Conservation (phyloP, 2,888 invertebrate genomes). For the Seira musarum region DNA sequence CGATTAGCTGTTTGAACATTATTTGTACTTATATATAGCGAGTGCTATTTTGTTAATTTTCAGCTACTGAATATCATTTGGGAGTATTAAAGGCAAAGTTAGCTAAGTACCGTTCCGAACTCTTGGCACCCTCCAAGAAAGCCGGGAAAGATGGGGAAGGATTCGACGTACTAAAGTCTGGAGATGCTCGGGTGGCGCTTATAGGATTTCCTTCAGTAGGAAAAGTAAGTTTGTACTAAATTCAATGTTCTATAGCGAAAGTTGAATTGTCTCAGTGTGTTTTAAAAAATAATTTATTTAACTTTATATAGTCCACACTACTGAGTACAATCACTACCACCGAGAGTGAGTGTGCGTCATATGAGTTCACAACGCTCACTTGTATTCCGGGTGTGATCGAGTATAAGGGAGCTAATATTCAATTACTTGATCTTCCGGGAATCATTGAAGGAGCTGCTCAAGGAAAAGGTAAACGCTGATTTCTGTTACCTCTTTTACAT, state of each 20-base stretch:
- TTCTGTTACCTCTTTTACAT: too few relatives aligned
- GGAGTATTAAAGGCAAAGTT: conserved; percentile 97
- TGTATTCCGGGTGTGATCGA: conserved; percentile 97
- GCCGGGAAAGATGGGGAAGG: conserved; percentile 94
- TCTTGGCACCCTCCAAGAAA: conserved; percentile 95
- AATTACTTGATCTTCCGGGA: conserved; percentile 97
- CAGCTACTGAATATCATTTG: conserved; percentile 99
- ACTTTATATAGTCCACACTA: conserved; percentile 84
- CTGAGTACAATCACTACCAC: conserved; percentile 96
- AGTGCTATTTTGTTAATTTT: conserved; percentile 70
- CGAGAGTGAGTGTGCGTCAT: conserved; percentile 96
- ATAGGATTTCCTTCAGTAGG: conserved; percentile 99
- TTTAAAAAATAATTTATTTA: background rate
- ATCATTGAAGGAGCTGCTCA: conserved; percentile 99
- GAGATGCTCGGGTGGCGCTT: conserved; percentile 97
- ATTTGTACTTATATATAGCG: conserved; percentile 27
- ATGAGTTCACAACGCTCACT: conserved; percentile 99
- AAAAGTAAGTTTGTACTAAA: conserved; percentile 77
- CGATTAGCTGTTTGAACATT: conserved; percentile 13
- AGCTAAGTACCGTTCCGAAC: conserved; percentile 94
- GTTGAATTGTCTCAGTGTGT: background rate
- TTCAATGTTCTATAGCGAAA: conserved; percentile 5
- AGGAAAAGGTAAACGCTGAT: conserved; percentile 73
- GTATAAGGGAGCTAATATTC: conserved; percentile 98
- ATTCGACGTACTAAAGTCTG: conserved; percentile 99